Conservation (phyloP, 2,113 vertebrate genomes). For the Coptodon bakossiorum region DNA sequence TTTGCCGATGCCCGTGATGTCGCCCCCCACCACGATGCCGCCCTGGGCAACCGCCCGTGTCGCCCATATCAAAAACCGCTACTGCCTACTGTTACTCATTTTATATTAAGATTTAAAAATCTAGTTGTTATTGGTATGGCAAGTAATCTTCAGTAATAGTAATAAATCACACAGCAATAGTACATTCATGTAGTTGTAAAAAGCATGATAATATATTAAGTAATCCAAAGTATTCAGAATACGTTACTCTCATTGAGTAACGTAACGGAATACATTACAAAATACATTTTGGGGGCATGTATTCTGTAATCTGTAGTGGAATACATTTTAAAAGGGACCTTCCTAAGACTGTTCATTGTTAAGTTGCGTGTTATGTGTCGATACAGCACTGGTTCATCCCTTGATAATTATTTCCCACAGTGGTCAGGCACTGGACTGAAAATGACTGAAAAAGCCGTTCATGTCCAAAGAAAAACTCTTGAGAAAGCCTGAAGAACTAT, state of each 20-base stretch:
- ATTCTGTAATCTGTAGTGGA: not conserved
- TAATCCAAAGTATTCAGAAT: not conserved
- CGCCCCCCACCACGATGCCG: not conserved
- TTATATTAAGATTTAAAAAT: not conserved
- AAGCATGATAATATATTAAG: not conserved
- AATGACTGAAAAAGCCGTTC: not conserved
- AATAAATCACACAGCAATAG: not conserved
- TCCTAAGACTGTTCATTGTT: not conserved
- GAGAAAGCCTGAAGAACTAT: not conserved
- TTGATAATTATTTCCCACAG: not conserved
- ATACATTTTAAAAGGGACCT: not conserved
- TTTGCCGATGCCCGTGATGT: not conserved
- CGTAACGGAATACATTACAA: rapidly evolving
- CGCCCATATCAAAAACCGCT: too few relatives aligned
- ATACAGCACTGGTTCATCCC: not conserved
- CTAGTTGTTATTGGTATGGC: not conserved
- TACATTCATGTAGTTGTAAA: not conserved
- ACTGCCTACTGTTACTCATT: not conserved
- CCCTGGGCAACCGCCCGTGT: too few relatives aligned
- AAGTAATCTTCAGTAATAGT: not conserved
- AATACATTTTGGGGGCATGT: not conserved
- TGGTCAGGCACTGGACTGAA: not conserved
- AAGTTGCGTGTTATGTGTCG: not conserved
- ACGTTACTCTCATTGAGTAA: rapidly evolving
- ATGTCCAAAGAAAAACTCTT: not conserved